Conservation (phyloP, 1,140 invertebrate species). For the Linepithema humile region DNA sequence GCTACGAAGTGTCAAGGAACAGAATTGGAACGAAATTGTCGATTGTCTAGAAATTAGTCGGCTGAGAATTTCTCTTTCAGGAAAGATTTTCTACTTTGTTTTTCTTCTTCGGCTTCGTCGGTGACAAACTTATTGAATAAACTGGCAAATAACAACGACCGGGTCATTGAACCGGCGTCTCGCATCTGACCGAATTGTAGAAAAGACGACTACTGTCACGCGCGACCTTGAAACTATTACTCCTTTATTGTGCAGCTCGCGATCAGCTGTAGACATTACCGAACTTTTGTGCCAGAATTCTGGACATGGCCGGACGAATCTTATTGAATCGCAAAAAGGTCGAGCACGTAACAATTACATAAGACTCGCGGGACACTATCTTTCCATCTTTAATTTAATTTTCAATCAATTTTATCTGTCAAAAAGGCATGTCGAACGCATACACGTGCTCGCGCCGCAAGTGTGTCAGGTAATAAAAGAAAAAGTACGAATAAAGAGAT, state of each 20-base stretch:
- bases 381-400: neutral
- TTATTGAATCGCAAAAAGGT: neutral
- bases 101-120: neutral
- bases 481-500: neutral
- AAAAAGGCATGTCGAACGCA: no score
- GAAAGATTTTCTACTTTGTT: neutral
- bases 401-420: neutral
- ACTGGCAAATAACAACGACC: neutral
- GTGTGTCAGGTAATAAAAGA: no score
- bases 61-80: neutral
- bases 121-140: neutral
- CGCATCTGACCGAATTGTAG: neutral
- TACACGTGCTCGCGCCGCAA: neutral
- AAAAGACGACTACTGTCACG: neutral
- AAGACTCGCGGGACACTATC: neutral
- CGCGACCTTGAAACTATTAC: neutral
- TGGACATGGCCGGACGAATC: neutral
- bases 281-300: neutral
- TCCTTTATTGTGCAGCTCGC: neutral
- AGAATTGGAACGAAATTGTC: slow-evolving; percentile 10
- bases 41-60: neutral
- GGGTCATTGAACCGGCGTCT: neutral
- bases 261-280: neutral
- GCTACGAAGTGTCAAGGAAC: neutral
- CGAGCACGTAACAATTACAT: neutral